These are phyloP conservation scores for Oenanthe oenanthe DNA, from an alignment of 2,113 vertebrate species.

Conservation along the genomic window DNA sequence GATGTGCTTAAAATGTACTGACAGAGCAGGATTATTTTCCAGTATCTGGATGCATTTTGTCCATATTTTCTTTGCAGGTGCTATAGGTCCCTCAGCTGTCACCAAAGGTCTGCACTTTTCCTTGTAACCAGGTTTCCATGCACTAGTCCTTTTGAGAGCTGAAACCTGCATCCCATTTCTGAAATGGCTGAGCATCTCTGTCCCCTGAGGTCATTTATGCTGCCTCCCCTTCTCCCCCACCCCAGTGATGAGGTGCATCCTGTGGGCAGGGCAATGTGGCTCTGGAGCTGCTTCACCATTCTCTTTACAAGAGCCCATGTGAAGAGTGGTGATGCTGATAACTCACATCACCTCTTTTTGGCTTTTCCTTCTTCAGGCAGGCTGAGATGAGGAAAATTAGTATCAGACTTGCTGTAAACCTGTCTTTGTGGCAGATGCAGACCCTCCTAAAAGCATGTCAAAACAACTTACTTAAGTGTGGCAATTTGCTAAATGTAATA, in stretches of 20 bases:
- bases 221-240: not conserved
- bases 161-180: not conserved
- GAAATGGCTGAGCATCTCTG: not conserved
- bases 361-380: not conserved
- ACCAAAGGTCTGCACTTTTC: not conserved
- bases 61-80: not conserved
- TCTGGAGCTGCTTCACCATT: not conserved
- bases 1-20: not conserved
- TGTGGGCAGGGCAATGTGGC: not conserved
- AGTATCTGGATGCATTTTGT: not conserved
- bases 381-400: not conserved
- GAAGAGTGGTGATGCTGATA: not conserved
- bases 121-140: not conserved
- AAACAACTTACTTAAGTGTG: not conserved
- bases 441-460: not conserved
- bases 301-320: not conserved
- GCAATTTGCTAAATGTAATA: not conserved
- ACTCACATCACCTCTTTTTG: not conserved
- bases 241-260: rapidly evolving
- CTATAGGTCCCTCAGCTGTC: not conserved
- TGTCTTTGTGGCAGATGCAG: not conserved
- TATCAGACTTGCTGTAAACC: not conserved
- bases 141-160: not conserved
- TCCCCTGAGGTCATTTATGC: rapidly evolving
- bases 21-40: not conserved